A percentile compares a stretch with the other conserved stretches of the same genome.
Evolutionary conservation across 2,113 vertebrate genomes (phyloP).

Genomic region (Melozone crissalis): DNA sequence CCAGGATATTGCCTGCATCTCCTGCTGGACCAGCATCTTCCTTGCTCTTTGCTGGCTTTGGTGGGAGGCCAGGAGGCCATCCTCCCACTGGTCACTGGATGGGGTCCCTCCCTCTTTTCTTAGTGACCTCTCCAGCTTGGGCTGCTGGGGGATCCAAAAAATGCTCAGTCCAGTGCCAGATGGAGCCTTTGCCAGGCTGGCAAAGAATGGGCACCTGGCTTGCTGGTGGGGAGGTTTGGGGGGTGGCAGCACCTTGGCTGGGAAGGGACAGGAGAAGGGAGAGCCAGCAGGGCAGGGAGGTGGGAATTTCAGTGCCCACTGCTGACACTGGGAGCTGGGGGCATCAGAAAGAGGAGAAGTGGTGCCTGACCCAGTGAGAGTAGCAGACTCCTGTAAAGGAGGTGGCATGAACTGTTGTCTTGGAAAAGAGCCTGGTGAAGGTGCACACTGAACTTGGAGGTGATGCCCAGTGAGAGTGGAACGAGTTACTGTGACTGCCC

Average conservation of each 20-base stretch:
- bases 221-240: background rate
- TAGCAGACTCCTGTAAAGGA: accelerated
- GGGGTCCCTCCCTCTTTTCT: background rate
- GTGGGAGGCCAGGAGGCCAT: background rate
- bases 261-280: background rate
- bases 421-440: background rate
- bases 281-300: background rate
- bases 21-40: background rate
- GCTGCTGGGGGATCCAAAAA: background rate
- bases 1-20: background rate
- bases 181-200: background rate
- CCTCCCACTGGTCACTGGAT: accelerated
- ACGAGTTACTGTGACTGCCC: background rate
- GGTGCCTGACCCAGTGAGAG: background rate
- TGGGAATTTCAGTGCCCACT: accelerated
- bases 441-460: background rate
- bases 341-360: accelerated
- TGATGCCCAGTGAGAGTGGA: constrained; percentile 18
- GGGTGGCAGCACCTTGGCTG: background rate
- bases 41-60: background rate
- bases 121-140: background rate
- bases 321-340: background rate
- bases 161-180: background rate
- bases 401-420: background rate
- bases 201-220: background rate